These are phyloP conservation scores for Lumbricus terrestris DNA, from an alignment of 2,888 invertebrate species.

Conservation along the genomic window DNA sequence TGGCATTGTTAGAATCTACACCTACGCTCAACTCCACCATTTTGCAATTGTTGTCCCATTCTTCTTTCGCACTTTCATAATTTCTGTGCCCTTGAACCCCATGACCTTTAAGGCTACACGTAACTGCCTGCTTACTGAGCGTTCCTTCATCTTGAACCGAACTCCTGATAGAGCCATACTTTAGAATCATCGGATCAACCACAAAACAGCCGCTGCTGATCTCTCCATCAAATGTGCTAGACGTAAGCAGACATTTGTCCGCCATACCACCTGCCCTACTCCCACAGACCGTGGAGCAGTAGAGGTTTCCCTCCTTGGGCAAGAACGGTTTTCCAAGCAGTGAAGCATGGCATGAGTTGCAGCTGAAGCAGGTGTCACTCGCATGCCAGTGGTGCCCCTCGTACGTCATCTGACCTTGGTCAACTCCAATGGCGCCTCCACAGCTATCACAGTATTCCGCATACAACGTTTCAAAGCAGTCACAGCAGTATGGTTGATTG, in stretches of 20 bases:
- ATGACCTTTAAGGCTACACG: not conserved
- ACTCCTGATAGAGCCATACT: not conserved
- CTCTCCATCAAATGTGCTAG: not conserved
- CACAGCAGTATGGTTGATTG: conserved; percentile 87
- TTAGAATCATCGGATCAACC: not conserved
- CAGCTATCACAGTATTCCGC: conserved; percentile 96
- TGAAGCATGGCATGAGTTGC: conserved; percentile 78
- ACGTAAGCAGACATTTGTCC: not conserved
- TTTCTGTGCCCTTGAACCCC: not conserved
- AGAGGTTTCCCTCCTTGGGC: conserved; percentile 87
- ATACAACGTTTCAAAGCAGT: conserved; percentile 92
- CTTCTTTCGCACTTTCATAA: not conserved
- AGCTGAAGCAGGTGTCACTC: conserved; percentile 89
- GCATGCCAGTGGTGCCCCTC: conserved; percentile 98
- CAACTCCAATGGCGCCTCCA: conserved; percentile 91
- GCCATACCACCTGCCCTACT: not conserved
- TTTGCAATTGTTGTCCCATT: not conserved
- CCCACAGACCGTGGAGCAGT: conserved; percentile 84
- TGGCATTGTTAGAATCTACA: not conserved
- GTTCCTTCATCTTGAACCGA: conserved; percentile 6
- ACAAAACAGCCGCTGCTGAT: not conserved
- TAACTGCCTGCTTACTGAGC: not conserved
- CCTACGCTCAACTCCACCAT: conserved; percentile 3
- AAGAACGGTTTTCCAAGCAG: conserved; percentile 83
- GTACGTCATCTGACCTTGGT: conserved; percentile 96